These are phyloP conservation scores for Oophaga sylvatica DNA, from an alignment of 2,797 vertebrate species.

Conservation along the genomic window DNA sequence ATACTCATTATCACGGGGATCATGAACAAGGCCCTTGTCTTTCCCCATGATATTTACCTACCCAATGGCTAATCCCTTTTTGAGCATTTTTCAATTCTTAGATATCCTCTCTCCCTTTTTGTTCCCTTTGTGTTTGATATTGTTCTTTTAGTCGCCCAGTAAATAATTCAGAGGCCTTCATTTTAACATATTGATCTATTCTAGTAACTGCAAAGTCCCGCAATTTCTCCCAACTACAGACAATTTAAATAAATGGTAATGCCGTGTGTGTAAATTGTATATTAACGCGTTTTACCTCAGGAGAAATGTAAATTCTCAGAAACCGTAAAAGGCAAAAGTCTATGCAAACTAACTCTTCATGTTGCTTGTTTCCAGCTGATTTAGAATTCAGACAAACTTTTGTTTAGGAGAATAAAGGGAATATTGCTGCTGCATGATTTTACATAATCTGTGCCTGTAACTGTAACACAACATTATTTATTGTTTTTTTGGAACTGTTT, in stretches of 20 bases:
- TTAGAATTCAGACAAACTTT: background rate
- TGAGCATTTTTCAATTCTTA: no score
- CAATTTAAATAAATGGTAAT: constrained; percentile 18
- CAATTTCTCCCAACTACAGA: background rate
- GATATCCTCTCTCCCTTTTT: no score
- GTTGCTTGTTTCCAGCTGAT: background rate
- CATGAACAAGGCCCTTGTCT: no score
- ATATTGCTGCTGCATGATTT: background rate
- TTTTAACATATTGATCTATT: background rate
- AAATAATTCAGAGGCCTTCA: background rate
- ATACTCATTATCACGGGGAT: no score
- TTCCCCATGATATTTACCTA: no score
- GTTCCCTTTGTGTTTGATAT: no score
- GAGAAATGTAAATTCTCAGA: constrained; percentile 22
- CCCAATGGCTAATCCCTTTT: no score
- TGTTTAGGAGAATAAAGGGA: background rate
- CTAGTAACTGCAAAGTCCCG: background rate
- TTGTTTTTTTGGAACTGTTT: background rate
- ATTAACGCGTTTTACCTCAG: constrained; percentile 8
- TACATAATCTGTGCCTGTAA: constrained; percentile 2
- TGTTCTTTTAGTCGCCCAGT: background rate
- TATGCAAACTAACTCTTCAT: constrained; percentile 15
- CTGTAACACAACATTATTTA: background rate
- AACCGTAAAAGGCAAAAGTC: background rate
- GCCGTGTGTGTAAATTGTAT: background rate